Conservation (phyloP, 2,797 vertebrate species). For the Fringilla coelebs region DNA sequence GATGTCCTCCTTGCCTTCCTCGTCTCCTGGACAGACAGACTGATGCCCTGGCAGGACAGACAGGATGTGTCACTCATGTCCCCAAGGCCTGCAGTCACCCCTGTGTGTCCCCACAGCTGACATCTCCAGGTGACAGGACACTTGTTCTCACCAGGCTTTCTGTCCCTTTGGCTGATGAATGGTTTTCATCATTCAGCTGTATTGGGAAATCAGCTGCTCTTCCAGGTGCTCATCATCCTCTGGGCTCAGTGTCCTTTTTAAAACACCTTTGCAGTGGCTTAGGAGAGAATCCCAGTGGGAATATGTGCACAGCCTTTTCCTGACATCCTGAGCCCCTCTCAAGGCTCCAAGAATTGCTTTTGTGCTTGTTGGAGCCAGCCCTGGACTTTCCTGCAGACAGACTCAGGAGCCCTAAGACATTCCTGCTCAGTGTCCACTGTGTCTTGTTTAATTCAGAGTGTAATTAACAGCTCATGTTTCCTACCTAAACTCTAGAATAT, state of each 20-base stretch:
- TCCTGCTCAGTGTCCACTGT: background rate
- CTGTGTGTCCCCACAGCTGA: background rate
- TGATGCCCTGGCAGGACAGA: background rate
- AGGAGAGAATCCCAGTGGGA: background rate
- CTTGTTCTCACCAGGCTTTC: background rate
- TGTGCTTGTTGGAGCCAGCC: background rate
- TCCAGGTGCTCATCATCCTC: background rate
- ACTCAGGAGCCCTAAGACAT: background rate
- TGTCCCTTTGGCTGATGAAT: background rate
- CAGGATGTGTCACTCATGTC: background rate
- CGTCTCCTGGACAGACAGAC: background rate
- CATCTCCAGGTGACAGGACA: background rate
- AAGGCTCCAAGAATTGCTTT: background rate
- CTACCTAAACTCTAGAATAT: background rate
- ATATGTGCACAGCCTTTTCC: background rate
- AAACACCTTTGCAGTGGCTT: background rate
- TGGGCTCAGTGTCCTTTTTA: background rate
- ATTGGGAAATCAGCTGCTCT: background rate
- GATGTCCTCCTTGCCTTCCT: background rate
- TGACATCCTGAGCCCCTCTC: background rate
- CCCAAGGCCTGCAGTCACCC: background rate
- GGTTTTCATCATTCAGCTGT: background rate
- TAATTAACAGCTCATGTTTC: background rate
- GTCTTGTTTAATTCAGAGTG: background rate
- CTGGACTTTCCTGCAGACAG: background rate